A percentile compares a stretch with the other conserved stretches of the same genome.
These are phyloP conservation scores for Leucoma salicis DNA, from an alignment of 2,888 invertebrate species.

Conservation along the genomic window DNA sequence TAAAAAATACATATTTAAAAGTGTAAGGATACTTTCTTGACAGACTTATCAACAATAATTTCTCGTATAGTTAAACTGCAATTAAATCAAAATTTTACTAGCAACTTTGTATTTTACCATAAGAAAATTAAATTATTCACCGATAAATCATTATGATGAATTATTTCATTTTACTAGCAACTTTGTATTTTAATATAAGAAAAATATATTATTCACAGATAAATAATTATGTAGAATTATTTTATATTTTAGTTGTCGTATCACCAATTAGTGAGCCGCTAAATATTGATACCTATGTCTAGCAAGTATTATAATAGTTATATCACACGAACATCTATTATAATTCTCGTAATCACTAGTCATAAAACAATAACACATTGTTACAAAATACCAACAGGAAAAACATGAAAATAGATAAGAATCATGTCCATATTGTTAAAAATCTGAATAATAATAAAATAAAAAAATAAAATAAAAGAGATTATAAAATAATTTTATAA, in stretches of 20 bases:
- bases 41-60: no score
- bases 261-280: constrained; percentile 34
- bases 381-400: constrained; percentile 36
- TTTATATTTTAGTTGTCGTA: constrained; percentile 55
- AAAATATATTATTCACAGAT: neutral
- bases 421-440: neutral
- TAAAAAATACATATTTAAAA: no score
- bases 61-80: no score
- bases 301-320: constrained; percentile 19
- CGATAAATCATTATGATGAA: no score
- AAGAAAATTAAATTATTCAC: neutral
- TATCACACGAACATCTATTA: constrained; percentile 24
- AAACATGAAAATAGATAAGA: constrained; percentile 41
- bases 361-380: constrained; percentile 42
- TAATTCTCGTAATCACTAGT: constrained; percentile 46
- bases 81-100: constrained; percentile 16
- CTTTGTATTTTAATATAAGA: no score
- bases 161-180: neutral
- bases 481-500: no score
- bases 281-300: constrained; percentile 30
- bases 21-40: no score
- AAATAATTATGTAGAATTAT: no score
- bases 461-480: no score
- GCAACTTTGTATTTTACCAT: constrained; percentile 41
- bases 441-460: neutral